Conservation (phyloP, 1,140 invertebrate genomes). For the Anoplolepis gracilipes region DNA sequence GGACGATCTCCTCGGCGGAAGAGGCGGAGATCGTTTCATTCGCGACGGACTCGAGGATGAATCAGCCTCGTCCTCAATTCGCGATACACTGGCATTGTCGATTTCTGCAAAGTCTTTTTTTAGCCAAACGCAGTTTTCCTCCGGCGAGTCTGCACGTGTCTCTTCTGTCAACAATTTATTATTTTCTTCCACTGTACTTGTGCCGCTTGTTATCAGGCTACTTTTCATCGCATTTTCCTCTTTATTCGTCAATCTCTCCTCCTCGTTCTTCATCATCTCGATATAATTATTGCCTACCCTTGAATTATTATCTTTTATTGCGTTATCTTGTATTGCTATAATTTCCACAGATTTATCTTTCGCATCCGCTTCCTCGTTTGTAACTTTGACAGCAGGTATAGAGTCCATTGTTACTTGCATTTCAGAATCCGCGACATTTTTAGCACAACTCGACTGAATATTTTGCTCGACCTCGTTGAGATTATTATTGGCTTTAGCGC, state of each 20-base stretch:
- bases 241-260: not conserved
- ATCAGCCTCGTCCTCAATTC: not conserved
- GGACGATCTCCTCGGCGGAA: conserved; percentile 72
- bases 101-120: not conserved
- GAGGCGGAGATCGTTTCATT: conserved; percentile 59
- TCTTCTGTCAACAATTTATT: not conserved
- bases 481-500: not conserved
- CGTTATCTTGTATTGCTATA: too few species aligned
- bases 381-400: not conserved
- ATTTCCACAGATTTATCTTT: not conserved
- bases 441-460: not conserved
- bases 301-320: not conserved
- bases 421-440: not conserved
- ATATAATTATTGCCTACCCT: not conserved
- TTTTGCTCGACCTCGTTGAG: not conserved
- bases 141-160: not conserved
- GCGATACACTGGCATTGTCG: not conserved
- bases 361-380: not conserved
- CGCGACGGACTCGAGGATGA: not conserved
- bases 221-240: not conserved
- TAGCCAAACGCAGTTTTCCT: not conserved
- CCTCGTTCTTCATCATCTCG: not conserved
- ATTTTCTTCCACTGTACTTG: not conserved
- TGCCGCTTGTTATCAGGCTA: not conserved
- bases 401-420: not conserved